These are phyloP conservation scores for Tryphoninae sp. DNA, from an alignment of 2,888 invertebrate species.

Conservation along the genomic window DNA sequence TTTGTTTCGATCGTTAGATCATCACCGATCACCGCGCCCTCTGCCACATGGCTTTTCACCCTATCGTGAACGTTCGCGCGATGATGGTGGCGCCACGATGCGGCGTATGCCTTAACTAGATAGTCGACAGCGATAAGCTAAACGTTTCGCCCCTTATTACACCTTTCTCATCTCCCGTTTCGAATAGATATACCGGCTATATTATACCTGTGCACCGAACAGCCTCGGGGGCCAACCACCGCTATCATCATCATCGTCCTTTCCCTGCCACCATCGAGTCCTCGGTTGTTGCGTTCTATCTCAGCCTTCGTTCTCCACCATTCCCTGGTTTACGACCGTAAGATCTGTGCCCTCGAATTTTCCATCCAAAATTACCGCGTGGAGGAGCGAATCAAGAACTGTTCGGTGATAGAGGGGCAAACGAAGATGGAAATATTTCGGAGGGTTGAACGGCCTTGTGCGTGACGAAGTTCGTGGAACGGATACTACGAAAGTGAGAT, in stretches of 20 bases:
- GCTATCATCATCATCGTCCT: constrained; percentile 43
- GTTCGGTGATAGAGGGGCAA: background rate
- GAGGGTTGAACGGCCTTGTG: background rate
- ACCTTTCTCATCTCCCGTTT: constrained; percentile 56
- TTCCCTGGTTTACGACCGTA: background rate
- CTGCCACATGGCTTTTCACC: background rate
- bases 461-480: constrained; percentile 1
- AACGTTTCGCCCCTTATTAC: constrained; percentile 76
- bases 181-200: constrained; percentile 49
- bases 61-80: constrained; percentile 4
- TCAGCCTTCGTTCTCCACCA: background rate
- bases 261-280: constrained; percentile 13
- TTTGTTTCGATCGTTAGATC: background rate
- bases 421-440: background rate
- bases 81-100: constrained; percentile 8
- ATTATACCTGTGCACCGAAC: constrained; percentile 57
- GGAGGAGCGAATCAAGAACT: background rate
- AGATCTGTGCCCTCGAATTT: background rate
- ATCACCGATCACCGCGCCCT: background rate
- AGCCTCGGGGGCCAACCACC: constrained; percentile 60
- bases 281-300: constrained; percentile 17
- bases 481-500: background rate
- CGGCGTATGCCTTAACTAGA: constrained; percentile 77
- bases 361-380: background rate
- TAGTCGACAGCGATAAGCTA: constrained; percentile 78